Conservation (phyloP, 2,113 vertebrate species). For the Hyla sarda region DNA sequence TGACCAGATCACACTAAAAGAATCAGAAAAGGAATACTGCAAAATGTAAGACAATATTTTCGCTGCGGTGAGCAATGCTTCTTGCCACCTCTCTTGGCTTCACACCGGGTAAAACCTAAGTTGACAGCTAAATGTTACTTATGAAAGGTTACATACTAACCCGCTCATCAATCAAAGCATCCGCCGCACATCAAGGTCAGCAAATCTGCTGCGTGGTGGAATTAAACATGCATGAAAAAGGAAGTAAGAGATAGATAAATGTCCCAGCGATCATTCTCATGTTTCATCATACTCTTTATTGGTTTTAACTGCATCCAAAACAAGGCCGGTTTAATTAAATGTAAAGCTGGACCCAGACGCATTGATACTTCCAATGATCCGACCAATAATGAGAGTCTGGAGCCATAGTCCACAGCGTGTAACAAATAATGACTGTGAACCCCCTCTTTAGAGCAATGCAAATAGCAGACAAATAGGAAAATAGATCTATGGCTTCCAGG, state of each 20-base stretch:
- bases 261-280: conserved; percentile 13
- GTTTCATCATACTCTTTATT: neutral
- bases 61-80: neutral
- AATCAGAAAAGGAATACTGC: neutral
- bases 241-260: conserved; percentile 37
- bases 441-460: neutral
- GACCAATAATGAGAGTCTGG: neutral
- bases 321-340: conserved; percentile 29
- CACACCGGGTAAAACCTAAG: neutral
- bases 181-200: conserved; percentile 42
- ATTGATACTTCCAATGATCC: neutral
- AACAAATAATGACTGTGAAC: neutral
- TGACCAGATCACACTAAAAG: neutral
- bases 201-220: conserved; percentile 26
- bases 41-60: neutral
- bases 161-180: conserved; percentile 51
- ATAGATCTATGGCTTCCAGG: neutral
- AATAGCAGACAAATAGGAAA: neutral
- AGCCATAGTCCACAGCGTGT: neutral
- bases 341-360: neutral
- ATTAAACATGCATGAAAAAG: conserved; percentile 54
- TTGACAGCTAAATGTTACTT: conserved; percentile 45
- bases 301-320: neutral
- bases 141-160: conserved; percentile 50
- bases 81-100: neutral